Evolutionary conservation across 2,113 vertebrate genomes (phyloP).

Genomic region (Uropsilus gracilis): DNA sequence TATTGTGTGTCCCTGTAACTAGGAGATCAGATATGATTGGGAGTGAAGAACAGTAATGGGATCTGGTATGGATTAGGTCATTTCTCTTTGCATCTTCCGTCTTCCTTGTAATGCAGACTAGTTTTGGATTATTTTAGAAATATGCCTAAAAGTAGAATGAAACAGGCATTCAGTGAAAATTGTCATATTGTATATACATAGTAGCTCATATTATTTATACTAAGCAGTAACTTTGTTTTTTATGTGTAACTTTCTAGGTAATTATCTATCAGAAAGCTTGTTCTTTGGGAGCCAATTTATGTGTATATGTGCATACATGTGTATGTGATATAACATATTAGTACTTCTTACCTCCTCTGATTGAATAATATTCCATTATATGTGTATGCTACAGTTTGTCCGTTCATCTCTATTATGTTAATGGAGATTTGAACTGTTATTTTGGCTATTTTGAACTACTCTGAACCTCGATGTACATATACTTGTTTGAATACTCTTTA

Average conservation of each 20-base stretch:
- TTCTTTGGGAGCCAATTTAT: not conserved
- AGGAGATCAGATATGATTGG: not conserved
- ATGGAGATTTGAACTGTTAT: not conserved
- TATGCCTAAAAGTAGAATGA: not conserved
- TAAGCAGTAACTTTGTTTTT: not conserved
- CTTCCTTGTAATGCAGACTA: not conserved
- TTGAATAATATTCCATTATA: not conserved
- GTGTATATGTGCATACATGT: not conserved
- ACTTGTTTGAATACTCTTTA: not conserved
- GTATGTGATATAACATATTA: not conserved
- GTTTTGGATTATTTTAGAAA: not conserved
- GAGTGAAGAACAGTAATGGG: not conserved
- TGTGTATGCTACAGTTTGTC: not conserved
- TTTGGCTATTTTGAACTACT: not conserved
- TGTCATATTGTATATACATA: not conserved
- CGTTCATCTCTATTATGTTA: not conserved
- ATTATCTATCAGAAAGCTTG: not conserved
- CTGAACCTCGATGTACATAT: not conserved
- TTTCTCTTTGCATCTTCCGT: not conserved
- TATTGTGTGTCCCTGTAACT: not conserved
- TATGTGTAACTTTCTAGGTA: not conserved
- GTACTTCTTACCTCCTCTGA: not conserved
- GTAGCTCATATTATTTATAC: not conserved
- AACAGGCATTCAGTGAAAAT: not conserved
- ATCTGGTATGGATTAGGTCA: not conserved